Conservation (phyloP, 2,797 vertebrate species). For the Carduelis carduelis region DNA sequence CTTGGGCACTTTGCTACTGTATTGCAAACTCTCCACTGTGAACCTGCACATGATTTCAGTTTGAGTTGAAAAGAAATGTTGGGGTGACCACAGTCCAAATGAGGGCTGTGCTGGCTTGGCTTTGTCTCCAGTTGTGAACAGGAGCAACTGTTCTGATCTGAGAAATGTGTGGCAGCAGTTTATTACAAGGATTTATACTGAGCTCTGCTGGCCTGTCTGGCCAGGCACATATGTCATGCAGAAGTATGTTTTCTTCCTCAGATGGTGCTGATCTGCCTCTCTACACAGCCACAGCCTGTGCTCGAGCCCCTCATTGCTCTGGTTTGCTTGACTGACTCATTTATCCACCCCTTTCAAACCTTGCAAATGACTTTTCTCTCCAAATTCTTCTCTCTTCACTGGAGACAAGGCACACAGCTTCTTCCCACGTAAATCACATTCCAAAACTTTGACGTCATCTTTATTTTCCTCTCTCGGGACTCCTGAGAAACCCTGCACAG, state of each 20-base stretch:
- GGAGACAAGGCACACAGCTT: not conserved
- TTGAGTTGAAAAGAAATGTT: not conserved
- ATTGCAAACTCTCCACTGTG: not conserved
- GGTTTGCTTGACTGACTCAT: not conserved
- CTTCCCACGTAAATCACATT: slow-evolving; percentile 56
- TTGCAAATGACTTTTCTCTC: not conserved
- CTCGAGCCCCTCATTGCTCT: not conserved
- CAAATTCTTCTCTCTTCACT: not conserved
- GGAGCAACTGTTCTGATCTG: not conserved
- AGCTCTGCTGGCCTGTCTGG: not conserved
- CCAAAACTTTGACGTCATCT: slow-evolving; percentile 43
- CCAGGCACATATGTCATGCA: not conserved
- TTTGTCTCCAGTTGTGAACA: not conserved
- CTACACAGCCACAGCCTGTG: not conserved
- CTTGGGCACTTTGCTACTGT: not conserved
- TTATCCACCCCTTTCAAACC: slow-evolving; percentile 5
- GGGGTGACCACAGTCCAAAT: not conserved
- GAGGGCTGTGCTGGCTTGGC: not conserved
- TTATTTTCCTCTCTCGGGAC: not conserved
- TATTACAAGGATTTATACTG: not conserved
- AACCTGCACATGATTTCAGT: not conserved
- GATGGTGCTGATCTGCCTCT: not conserved
- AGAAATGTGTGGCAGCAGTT: not conserved
- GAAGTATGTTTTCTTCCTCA: not conserved
- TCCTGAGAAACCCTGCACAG: not conserved